Evolutionary conservation across 2,888 invertebrate species (phyloP), one percentile per base, ranked within the genome.

Genomic region (Cephalotes varians): DNA sequence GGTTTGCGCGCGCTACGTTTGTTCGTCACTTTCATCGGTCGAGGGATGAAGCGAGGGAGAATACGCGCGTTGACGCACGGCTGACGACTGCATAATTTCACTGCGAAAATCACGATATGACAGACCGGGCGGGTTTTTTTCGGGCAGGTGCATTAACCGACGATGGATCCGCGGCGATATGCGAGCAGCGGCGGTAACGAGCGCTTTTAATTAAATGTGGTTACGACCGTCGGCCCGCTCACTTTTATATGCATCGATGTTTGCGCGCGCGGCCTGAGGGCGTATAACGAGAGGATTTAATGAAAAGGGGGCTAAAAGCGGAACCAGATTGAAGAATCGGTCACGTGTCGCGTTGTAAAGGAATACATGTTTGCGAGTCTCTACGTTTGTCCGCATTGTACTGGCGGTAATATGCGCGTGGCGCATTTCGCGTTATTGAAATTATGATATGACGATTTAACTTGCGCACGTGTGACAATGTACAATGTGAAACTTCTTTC

Each of bases 191-290:
- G n/a, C 44, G 71, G 54, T 89, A 89, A 89, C 89, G 77, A 88
- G 86, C 65, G 65, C 82, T 89, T 89, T 87, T 86, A 89, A 89
- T 89, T 89, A 73, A 84, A 76, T 69, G 64, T 47, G 71, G 74
- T 76, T 74, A 84, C 72, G 80, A 83, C 34, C 51, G 44, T 31
- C 73, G 62, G 34, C 40, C 49, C 56, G 56, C 64, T 58, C 77
- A 65, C 77, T 82, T 77, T 77, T 65, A 76, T 56, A 56, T 65
- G 51, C 64, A 76, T 77, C 65, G 81, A 82, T 65, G 56, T 65
- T 65, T 79, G 65, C 77, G 81, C 64, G 40, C 51, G 47, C 31
- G 72, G 51, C 47, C 40, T 49, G 37, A 37, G 74, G 74, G 60
- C 37, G 60, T 56, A 56, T 79, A 79, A 79, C 71, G 77, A 79